Conservation (phyloP, 1,140 invertebrate species). For the Drosophila murphyi region DNA sequence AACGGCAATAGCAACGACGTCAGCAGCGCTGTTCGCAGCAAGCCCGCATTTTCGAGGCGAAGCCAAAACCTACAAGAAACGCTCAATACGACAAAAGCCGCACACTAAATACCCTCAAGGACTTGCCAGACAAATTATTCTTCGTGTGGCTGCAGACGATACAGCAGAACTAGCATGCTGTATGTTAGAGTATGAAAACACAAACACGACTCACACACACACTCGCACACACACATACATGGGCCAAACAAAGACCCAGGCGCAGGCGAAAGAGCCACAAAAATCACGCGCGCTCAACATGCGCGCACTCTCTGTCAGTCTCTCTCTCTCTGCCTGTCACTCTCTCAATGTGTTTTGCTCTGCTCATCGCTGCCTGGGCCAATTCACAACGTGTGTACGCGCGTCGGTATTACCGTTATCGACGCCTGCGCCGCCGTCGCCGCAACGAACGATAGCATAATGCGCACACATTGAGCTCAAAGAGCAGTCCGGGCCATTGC, state of each 20-base stretch:
- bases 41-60: slow-evolving; percentile 69
- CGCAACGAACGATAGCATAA: slow-evolving; percentile 42
- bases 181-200: slow-evolving; percentile 34
- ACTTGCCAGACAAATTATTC: not conserved
- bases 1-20: slow-evolving; percentile 50
- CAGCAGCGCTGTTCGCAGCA: slow-evolving; percentile 64
- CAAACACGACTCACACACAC: slow-evolving; percentile 50
- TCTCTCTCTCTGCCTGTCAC: slow-evolving; percentile 24
- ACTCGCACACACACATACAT: slow-evolving; percentile 39
- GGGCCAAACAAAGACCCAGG: slow-evolving; percentile 54
- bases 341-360: slow-evolving; percentile 3
- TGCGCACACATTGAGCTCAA: slow-evolving; percentile 35
- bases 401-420: slow-evolving; percentile 67
- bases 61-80: slow-evolving; percentile 48
- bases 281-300: slow-evolving; percentile 74
- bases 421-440: slow-evolving; percentile 64
- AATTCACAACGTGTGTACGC: slow-evolving; percentile 45
- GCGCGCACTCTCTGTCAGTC: slow-evolving; percentile 36
- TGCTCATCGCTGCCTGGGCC: slow-evolving; percentile 40
- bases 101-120: slow-evolving; percentile 16
- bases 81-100: not conserved
- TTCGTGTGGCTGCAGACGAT: not conserved
- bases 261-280: slow-evolving; percentile 62
- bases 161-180: not conserved
- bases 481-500: slow-evolving; percentile 53